A percentile compares a stretch with the other conserved stretches of the same genome.
phyloP scores from a whole-genome alignment of 2,888 invertebrate genomes.

The Apocheima hispidaria region DNA sequence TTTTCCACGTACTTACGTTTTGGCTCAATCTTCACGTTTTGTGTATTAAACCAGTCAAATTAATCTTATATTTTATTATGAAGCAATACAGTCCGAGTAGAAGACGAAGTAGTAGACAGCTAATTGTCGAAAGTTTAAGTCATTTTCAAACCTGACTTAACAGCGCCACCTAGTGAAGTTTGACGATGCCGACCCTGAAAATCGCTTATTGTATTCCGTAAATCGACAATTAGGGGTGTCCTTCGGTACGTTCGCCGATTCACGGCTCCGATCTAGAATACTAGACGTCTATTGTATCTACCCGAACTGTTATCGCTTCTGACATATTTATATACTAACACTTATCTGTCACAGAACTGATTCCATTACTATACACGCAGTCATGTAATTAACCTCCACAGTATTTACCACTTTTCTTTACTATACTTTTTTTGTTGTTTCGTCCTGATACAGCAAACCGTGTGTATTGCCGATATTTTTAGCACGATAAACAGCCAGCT shows the following conservation, averaged over 20 bases:
- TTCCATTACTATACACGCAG: background rate
- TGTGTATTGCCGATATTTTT: constrained; percentile 35
- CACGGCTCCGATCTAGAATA: background rate
- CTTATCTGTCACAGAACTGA: background rate
- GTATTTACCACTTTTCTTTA: background rate
- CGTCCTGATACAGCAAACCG: background rate
- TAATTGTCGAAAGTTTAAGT: too few species aligned
- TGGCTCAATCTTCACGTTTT: too few species aligned
- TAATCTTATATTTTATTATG: too few species aligned
- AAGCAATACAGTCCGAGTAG: too few species aligned
- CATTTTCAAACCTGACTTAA: too few species aligned
- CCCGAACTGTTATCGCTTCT: background rate
- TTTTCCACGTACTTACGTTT: too few species aligned
- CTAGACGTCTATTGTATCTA: constrained; percentile 1
- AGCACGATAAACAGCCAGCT: constrained; percentile 33
- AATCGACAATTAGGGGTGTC: background rate
- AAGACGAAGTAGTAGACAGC: too few species aligned
- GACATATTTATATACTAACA: background rate
- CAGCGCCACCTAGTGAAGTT: too few species aligned
- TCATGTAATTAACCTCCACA: background rate
- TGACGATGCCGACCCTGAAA: too few species aligned
- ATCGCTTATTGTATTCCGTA: too few species aligned
- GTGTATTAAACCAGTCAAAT: too few species aligned
- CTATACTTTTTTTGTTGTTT: background rate
- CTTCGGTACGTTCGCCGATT: background rate